Conservation (phyloP, 2,797 vertebrate species). For the Siniperca obscura region DNA sequence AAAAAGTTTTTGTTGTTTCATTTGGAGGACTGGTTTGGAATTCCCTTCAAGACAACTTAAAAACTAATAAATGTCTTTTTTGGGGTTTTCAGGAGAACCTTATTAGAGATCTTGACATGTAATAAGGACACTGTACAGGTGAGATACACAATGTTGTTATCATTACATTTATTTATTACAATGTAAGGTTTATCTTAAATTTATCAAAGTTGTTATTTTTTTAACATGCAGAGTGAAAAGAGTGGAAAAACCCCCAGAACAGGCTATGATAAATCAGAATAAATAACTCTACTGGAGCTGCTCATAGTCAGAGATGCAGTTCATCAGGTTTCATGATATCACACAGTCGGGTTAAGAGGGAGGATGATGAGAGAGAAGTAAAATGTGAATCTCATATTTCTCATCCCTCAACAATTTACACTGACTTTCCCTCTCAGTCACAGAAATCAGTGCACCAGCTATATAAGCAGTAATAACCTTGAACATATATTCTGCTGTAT, state of each 20-base stretch:
- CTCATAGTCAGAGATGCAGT: slow-evolving; percentile 43
- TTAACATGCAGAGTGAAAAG: no score
- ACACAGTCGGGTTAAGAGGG: slow-evolving; percentile 56
- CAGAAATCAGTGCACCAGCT: slow-evolving; percentile 52
- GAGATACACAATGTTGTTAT: neutral
- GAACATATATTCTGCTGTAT: slow-evolving; percentile 79
- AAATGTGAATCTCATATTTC: slow-evolving; percentile 58
- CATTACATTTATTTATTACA: neutral
- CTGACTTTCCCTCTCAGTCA: slow-evolving; percentile 53
- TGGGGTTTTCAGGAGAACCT: neutral
- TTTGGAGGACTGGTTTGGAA: neutral
- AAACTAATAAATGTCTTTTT: neutral
- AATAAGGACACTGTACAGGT: neutral
- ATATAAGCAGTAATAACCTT: slow-evolving; percentile 82
- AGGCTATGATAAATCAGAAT: slow-evolving; percentile 5
- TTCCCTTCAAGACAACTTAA: neutral
- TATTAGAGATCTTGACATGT: no score
- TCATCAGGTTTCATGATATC: slow-evolving; percentile 59
- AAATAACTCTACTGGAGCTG: slow-evolving; percentile 24
- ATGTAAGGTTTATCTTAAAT: neutral
- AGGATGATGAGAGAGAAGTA: slow-evolving; percentile 56
- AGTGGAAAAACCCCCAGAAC: no score
- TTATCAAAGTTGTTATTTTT: neutral
- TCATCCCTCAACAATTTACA: slow-evolving; percentile 54
- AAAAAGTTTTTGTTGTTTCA: neutral